Base-by-base conservation (phyloP, 2,888 invertebrate genomes). In the Caenorhabditis imperialis region DNA sequence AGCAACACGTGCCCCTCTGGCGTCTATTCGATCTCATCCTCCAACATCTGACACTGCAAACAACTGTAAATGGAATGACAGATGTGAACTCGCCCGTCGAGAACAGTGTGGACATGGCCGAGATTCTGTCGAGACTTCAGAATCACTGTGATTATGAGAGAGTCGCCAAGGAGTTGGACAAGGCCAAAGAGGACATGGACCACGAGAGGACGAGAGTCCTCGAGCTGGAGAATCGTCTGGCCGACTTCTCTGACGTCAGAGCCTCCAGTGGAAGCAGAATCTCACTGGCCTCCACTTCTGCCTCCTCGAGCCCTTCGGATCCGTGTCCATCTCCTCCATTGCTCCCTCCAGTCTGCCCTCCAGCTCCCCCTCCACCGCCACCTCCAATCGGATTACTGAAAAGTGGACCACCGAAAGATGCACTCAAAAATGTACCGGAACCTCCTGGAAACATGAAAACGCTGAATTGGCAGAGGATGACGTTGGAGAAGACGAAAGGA, bases 381-480 rank as follows among this genome's bases (percentile, higher is more conserved):
- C 85, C 85, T 2, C 85, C 85, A 12, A 55, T 65, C 18, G 65
- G 65, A 25, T 82, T 85, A 2, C 67, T 79, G 35, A 37, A 45
- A 2, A 54, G 25, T 40, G 51, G 38, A 27, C 45, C 55, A 35
- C 47, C 61, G 20, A 73, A 65, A 61, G 60, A 70, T 18, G 70
- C 47, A 0, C 23, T 33, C 53, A 85, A 83, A 89, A 94, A 95
- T 89, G 94, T 95, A 67, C 98, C 98, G 12, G 94, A 94, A 83
- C 94, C 97, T 0, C 92, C 93, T 5, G 94, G 94, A 89, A 94
- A 96, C 0, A 90, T 98, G 60, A 97, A 97, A 89, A 95, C 95
- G 60, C 95, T 98, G 90, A 98, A 98, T 90, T 98, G 98, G 98
- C 55, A 96, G 95, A 88, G 77, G 58, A 33, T 87, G 27, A 51